Conservation (phyloP, 2,113 vertebrate genomes). For the Microtus richardsoni region DNA sequence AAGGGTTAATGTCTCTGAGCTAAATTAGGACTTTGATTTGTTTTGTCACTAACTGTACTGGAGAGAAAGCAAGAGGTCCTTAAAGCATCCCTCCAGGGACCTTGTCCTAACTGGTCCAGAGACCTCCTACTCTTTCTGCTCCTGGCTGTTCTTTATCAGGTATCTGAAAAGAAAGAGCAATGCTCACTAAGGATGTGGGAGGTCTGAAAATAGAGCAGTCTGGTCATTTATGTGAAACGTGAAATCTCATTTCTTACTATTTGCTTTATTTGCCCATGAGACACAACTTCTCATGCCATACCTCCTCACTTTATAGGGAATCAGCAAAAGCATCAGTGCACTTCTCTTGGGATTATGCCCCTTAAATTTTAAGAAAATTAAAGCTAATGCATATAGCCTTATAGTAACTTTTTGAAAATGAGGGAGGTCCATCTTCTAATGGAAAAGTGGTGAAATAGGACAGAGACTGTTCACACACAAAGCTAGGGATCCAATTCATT, state of each 20-base stretch:
- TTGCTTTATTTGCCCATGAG: slow-evolving; percentile 78
- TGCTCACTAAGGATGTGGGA: slow-evolving; percentile 67
- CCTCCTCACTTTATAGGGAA: slow-evolving; percentile 65
- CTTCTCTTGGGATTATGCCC: slow-evolving; percentile 78
- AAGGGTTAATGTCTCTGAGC: not conserved
- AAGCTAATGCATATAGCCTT: slow-evolving; percentile 70
- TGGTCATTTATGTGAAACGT: slow-evolving; percentile 65
- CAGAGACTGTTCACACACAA: slow-evolving; percentile 49
- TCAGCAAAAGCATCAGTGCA: slow-evolving; percentile 70
- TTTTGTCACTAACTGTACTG: not conserved
- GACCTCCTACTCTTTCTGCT: not conserved
- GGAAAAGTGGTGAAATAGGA: slow-evolving; percentile 69
- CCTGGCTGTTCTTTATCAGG: not conserved
- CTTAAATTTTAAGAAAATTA: slow-evolving; percentile 83
- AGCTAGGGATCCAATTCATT: slow-evolving; percentile 71
- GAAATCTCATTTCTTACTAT: slow-evolving; percentile 64
- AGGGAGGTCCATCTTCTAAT: slow-evolving; percentile 79
- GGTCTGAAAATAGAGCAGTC: slow-evolving; percentile 65
- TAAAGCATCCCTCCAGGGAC: not conserved
- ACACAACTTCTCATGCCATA: slow-evolving; percentile 18
- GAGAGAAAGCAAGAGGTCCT: not conserved
- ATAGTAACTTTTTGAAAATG: slow-evolving; percentile 78
- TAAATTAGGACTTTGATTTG: not conserved
- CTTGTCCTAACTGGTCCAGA: not conserved
- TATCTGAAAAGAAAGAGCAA: slow-evolving; percentile 51